Percentiles rank a stretch among this genome's conserved stretches.
Evolutionary conservation across 2,113 vertebrate species (phyloP).

Genomic region (Anolis sagrei): DNA sequence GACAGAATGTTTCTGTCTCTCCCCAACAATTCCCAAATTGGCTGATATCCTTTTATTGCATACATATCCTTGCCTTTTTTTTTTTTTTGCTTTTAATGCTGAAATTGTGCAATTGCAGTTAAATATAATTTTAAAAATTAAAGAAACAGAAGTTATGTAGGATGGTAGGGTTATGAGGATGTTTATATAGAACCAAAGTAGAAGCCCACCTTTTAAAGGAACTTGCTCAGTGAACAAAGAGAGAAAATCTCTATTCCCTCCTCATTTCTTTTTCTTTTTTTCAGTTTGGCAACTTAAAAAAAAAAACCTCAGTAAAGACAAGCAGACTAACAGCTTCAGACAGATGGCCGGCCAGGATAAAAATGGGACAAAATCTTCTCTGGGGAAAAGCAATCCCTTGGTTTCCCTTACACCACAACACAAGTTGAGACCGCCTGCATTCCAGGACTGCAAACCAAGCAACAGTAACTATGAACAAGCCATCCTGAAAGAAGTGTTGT

Average conservation of each 20-base stretch:
- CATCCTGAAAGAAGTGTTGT: background rate
- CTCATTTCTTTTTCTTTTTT: background rate
- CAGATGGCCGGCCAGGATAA: background rate
- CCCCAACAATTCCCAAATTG: too few species aligned
- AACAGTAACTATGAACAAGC: constrained; percentile 9
- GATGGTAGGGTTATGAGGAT: too few species aligned
- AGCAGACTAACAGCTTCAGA: constrained; percentile 5
- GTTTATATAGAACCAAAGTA: too few species aligned
- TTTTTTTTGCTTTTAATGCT: too few species aligned
- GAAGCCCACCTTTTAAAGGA: background rate
- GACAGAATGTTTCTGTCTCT: too few species aligned
- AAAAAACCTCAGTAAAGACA: background rate
- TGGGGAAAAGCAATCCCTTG: constrained; percentile 4
- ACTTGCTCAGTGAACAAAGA: background rate
- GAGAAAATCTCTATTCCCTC: background rate
- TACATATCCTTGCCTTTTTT: too few species aligned
- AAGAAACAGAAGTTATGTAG: too few species aligned
- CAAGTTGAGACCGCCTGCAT: background rate
- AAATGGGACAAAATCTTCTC: background rate
- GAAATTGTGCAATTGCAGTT: too few species aligned
- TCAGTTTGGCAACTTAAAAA: too few species aligned
- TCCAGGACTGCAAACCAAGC: constrained; percentile 3
- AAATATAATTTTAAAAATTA: too few species aligned
- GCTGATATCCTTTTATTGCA: too few species aligned
- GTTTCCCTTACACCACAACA: background rate